Base-by-base conservation (phyloP, 2,113 vertebrate genomes). In the Oncorhynchus clarkii region DNA sequence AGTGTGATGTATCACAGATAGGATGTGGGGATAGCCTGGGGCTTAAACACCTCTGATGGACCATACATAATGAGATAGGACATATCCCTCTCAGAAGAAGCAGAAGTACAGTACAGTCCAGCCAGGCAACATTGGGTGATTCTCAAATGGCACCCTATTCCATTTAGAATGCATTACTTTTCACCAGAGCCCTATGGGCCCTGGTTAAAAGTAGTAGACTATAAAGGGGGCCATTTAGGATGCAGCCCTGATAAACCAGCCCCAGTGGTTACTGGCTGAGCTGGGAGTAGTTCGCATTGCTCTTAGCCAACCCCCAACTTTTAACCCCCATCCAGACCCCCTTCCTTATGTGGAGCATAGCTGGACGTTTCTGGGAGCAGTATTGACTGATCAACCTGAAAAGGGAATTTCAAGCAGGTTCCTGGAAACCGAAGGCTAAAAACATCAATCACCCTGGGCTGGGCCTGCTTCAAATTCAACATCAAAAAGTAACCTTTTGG, bases 401-500 rank as follows among this genome's bases (percentile, higher is more conserved):
- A 87, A 77, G 82, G 77, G 71, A 88, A 88, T 91, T 45, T 91
- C 84, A 84, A 89, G 84, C 78, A 78, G 81, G 79, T 91, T 88
- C 84, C 75, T 77, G 80, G 84, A 90, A 89, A 90, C 85, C 26
- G 60, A 78, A 86, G 82, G 84, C 80, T 78, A 88, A 87, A 84
- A 85, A 86, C 87, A 89, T 89, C 84, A 86, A 88, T 93, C 85
- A 90, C 85, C 80, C 75, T 74, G 62, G 39, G 9, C 39, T 45
- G 39, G 82, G 86, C 82, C n/a, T 84, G 85, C 82, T 90, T 87
- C 86, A 88, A 86, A 91, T 80, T 84, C 89, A 87, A 90, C 86
- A 88, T 87, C 70, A 92, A 87, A 89, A 85, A 71, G 82, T 78
- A 83, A 86, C 87, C 87, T 84, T 76, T 80, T 80, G 80, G 87